Evolutionary conservation across 2,888 invertebrate genomes (phyloP), one percentile per base, ranked within the genome.

Genomic region (Eupithecia dodoneata): DNA sequence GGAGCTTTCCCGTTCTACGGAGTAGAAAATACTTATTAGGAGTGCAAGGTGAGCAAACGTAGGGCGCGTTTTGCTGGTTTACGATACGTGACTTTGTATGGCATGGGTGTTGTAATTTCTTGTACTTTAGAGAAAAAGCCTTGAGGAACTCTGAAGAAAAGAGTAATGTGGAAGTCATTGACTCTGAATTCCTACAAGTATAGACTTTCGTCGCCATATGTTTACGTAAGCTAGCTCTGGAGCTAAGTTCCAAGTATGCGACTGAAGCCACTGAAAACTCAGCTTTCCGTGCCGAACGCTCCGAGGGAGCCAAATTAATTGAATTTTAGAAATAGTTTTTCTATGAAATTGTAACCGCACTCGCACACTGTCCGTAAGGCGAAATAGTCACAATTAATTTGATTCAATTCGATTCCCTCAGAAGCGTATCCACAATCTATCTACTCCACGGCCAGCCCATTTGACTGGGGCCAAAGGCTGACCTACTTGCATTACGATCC

Each of bases 401-500:
- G 18, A 18, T 59, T 18, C 59, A 13, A 13, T 15, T 52, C 4
- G 13, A 52, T 52, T 5, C 15, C 5, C 6, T 52, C 52, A 15
- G 52, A 72, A 74, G 72, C 63, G 45, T 52, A 49, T 72, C 74
- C 72, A 74, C 72, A 47, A 69, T 72, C 63, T 72, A 47, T 65
- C 30, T 66, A 71, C 72, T 76, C 76, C 70, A 71, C 67, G 71
- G 66, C 69, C 55, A 65, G 80, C 80, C 77, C 70, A 76, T 63
- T 75, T 72, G 72, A 69, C 76, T 76, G 77, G 78, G 80, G 80
- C 75, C 81, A 79, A 80, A 81, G 76, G 80, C 86, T 91, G 92
- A 91, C 91, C 92, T 91, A 91, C 90, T 91, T 92, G 90, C 85
- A 86, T 86, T 87, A 86, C 90, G 89, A 88, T 88, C 90, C 88